Base-by-base conservation (phyloP, 2,113 vertebrate species). In the Paedocypris sp. region DNA sequence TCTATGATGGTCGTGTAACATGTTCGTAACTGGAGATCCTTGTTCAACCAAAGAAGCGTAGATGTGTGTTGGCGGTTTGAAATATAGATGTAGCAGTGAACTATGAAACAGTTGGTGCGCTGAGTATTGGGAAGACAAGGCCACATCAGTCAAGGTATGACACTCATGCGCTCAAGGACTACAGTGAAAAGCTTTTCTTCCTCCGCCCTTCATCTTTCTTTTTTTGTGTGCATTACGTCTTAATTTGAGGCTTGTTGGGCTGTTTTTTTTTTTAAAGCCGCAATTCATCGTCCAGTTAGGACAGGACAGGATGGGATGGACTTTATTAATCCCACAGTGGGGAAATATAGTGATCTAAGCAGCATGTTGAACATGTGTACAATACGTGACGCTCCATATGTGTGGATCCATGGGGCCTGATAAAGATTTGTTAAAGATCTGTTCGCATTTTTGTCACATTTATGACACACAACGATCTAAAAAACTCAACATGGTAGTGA, bases 61-160 rank as follows among this genome's bases (percentile, higher is more conserved):
- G 4, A 25, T 13, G n/a, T 28, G 59, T 49, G 28, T 29, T 23
- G 16, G 22, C n/a, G 3, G 10, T 29, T 28, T 66, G n/a, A 60
- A 60, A 67, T 67, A 52, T 52, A 46, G 28, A 66, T 66, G 47
- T 42, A 51, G 19, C 3, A 8, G 10, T 33, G 36, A 43, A 20
- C 15, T 46, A 60, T 47, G 56, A 52, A 60, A 18, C 38, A 28
- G 51, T 31, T 12, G 19, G 16, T 13, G 36, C 36, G 19, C 19
- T 28, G 54, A 60, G 64, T 41, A 13, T 22, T 18, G 42, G 23
- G 11, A 38, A 9, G 42, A 22, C 45, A 31, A 48, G 42, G 26
- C 32, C 26, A 15, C 26, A 57, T 47, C 53, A 26, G 33, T 43
- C 43, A 58, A n/a, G 18, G 23, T 25, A 43, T 18, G 2, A 19